Evolutionary conservation across 2,113 vertebrate species (phyloP).

Genomic region (Rhinichthys klamathensis): DNA sequence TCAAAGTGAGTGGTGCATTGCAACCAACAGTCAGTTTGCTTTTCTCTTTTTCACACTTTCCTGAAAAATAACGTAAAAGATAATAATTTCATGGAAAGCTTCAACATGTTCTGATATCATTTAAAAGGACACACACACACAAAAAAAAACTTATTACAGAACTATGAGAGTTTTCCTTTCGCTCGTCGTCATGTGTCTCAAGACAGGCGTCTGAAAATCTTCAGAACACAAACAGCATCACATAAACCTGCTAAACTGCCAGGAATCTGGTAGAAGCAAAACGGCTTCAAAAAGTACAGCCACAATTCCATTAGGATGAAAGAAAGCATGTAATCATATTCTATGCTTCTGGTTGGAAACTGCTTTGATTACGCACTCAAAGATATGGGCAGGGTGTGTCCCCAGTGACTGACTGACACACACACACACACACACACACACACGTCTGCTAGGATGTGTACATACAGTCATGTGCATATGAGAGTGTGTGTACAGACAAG

Average conservation of each 20-base stretch:
- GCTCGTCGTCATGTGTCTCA: background rate
- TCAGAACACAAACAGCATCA: slow-evolving; percentile 9
- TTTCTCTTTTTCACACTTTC: background rate
- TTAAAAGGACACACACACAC: background rate
- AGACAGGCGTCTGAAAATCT: background rate
- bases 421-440: background rate
- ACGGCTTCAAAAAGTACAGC: slow-evolving; percentile 15
- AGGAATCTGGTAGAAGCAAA: background rate
- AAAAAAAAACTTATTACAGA: background rate
- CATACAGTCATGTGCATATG: background rate
- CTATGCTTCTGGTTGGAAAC: slow-evolving; percentile 30
- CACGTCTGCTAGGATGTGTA: background rate
- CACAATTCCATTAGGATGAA: slow-evolving; percentile 22
- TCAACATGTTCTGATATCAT: background rate
- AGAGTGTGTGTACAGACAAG: slow-evolving; percentile 43
- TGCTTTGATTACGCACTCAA: slow-evolving; percentile 5
- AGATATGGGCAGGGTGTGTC: slow-evolving; percentile 20
- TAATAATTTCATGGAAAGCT: slow-evolving; percentile 19
- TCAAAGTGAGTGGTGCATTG: background rate
- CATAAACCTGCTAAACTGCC: background rate
- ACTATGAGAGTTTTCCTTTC: background rate
- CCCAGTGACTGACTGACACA: background rate
- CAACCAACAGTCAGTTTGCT: background rate
- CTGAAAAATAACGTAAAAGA: background rate
- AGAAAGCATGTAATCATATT: slow-evolving; percentile 30